Base-by-base conservation (phyloP, 2,888 invertebrate species). In the Erebia aethiops region DNA sequence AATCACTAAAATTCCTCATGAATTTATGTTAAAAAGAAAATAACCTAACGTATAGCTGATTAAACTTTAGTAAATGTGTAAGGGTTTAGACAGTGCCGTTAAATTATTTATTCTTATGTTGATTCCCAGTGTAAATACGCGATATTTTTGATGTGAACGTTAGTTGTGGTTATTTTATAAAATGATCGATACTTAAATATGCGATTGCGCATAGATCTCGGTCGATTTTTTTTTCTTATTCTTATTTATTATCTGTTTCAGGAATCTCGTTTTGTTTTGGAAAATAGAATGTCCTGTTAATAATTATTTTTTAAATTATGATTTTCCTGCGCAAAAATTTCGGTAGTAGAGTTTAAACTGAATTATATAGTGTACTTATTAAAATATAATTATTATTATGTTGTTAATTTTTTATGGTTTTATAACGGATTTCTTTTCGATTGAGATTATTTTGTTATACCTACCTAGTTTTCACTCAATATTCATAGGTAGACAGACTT, bases 41-140 rank as follows among this genome's bases (percentile, higher is more conserved):
- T 61, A 61, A 46, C 61, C 4, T 62, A 14, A 49, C 49, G 8
- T 21, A 43, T 46, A 62, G 7, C 21, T 49, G 11, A 87, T 85
- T n/a, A n/a, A 2, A 46, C 13, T 46, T 87, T 89, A 90, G 86
- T 88, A 87, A 87, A 87, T 87, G 86, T 88, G 81, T 91, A 91
- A 91, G 91, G 85, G 82, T 85, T 91, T 89, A 89, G 89, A 77
- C 82, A 82, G 85, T 87, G 88, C 79, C 83, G 87, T 91, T 92
- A 91, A 91, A 92, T 93, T 92, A 93, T 93, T 92, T 93, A 93
- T 93, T 92, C 89, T 90, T 91, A 92, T 90, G 93, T 93, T 93
- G 92, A 88, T 87, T 86, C 87, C 85, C 82, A 75, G 76, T 93
- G 92, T 92, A 92, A 88, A 92, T 92, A 92, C 75, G 85, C 87